Conservation (phyloP, 2,113 vertebrate genomes). For the Oreotragus oreotragus region DNA sequence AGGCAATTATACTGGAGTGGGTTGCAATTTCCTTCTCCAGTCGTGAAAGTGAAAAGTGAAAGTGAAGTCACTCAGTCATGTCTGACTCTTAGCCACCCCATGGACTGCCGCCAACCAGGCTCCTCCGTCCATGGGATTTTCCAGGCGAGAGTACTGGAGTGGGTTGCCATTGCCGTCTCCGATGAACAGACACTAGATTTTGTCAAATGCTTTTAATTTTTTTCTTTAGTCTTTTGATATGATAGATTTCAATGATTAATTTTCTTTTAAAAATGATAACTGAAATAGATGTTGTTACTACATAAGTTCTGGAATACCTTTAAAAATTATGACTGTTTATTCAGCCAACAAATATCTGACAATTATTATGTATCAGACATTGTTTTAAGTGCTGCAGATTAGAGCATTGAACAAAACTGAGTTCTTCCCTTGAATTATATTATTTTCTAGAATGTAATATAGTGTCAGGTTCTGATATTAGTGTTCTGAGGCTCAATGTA, state of each 20-base stretch:
- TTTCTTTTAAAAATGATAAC: slow-evolving; percentile 23
- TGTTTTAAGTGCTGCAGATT: background rate
- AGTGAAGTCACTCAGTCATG: no score
- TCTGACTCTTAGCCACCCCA: no score
- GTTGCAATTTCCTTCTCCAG: no score
- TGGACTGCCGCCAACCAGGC: no score
- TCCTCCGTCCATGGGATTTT: no score
- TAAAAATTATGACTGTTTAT: background rate
- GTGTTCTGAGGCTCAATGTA: background rate
- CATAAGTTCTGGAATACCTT: background rate
- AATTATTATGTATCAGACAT: background rate
- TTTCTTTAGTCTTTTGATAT: background rate
- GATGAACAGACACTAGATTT: background rate
- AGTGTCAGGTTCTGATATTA: background rate
- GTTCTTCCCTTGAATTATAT: background rate
- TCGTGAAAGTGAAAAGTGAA: no score
- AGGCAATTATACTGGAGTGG: no score
- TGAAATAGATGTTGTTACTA: background rate
- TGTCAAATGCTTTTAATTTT: background rate
- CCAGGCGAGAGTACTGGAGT: no score
- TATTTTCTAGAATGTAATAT: background rate
- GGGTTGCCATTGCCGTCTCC: no score
- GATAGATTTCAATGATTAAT: background rate
- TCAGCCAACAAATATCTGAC: background rate
- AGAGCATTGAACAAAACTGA: background rate